Base-by-base conservation (phyloP, 2,797 vertebrate species). In the Gymnoscopelus braueri region DNA sequence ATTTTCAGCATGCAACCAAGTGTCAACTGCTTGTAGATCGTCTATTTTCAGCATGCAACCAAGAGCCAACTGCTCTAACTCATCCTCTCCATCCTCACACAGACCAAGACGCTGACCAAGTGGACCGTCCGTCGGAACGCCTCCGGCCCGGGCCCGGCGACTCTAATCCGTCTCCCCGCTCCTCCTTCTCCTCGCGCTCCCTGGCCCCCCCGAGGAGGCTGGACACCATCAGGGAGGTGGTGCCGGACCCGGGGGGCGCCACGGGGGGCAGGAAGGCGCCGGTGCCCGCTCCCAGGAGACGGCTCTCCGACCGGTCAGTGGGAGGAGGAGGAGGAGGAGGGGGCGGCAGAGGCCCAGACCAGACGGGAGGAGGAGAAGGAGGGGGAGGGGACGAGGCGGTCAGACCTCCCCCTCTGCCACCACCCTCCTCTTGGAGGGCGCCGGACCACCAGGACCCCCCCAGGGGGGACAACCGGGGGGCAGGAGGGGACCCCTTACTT, bases 181-280 rank as follows among this genome's bases (percentile, higher is more conserved):
- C 13, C n/a, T 51, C 49, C 87, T 52, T 57, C 10, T 69, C 69
- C 4, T 65, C 72, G 23, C 63, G 56, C 35, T 48, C 62, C 64
- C 56, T 26, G 69, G 63, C 60, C 15, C 71, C 77, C n/a, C 71
- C 71, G 26, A 65, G 85, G 35, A 90, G 71, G 59, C 78, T 94
- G 79, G 91, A 94, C 63, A 93, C 91, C 89, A 92, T 88, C 84
- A 91, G 89, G 0, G 94, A 95, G 84, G 82, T 75, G 0, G 12
- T 11, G 70, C 69, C 86, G n/a, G 14, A 6, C 59, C 15, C 39
- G 14, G 5, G 15, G 35, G 23, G 32, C 50, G 57, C 61, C 15
- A 29, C 8, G 3, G 60, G 44, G 64, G 19, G 44, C 24, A 3
- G 0, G 68, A 71, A 0, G 59, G 12, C 80, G 52, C 78, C 87